These are phyloP conservation scores for Burhinus oedicnemus DNA, from an alignment of 2,113 vertebrate species.

Conservation along the genomic window DNA sequence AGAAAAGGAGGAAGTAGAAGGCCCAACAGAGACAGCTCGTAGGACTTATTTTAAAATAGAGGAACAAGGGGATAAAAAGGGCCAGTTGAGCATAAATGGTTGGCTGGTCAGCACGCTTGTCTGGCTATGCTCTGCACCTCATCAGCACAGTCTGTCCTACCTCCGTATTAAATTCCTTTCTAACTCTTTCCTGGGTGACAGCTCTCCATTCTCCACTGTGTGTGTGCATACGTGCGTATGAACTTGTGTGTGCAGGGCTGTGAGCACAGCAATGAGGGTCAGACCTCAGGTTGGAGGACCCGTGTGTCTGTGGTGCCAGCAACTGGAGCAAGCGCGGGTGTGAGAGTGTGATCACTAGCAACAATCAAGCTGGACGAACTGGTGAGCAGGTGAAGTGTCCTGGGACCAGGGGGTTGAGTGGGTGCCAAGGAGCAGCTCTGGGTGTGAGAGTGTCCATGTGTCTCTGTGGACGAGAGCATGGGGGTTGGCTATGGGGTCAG, in stretches of 20 bases:
- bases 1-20: not conserved
- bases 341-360: too few species aligned
- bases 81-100: not conserved
- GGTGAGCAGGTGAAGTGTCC: not conserved
- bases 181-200: not conserved
- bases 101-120: too few species aligned
- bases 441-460: not conserved
- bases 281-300: not conserved
- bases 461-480: not conserved
- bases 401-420: not conserved
- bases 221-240: too few species aligned
- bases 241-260: not conserved
- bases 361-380: not conserved
- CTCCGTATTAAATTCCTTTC: not conserved
- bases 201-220: not conserved
- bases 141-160: not conserved
- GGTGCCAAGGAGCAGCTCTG: not conserved
- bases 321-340: rapidly evolving
- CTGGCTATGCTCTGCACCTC: not conserved
- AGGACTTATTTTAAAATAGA: not conserved
- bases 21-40: not conserved
- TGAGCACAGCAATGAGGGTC: not conserved
- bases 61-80: not conserved
- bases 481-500: not conserved
- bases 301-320: not conserved